Conservation (phyloP, 2,113 vertebrate genomes). For the Balaenoptera acutorostrata region DNA sequence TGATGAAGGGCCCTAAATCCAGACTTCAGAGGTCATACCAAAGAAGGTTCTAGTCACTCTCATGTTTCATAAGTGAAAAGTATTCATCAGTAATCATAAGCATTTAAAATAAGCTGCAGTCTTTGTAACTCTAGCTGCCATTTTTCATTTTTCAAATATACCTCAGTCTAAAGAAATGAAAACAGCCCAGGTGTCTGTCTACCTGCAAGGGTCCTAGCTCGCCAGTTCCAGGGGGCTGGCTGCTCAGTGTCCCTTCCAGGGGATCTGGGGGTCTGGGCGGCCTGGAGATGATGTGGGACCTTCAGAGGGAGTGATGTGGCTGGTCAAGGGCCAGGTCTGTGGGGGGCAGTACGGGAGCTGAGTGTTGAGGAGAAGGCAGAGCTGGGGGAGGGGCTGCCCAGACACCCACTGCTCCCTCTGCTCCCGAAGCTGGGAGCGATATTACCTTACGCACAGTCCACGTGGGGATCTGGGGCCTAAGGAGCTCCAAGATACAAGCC, state of each 20-base stretch:
- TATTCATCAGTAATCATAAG: neutral
- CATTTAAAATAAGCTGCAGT: neutral
- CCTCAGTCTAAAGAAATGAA: neutral
- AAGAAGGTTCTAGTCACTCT: neutral
- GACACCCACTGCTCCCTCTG: neutral
- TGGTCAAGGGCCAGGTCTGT: neutral
- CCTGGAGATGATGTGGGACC: neutral
- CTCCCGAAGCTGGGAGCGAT: neutral
- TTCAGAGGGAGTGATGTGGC: neutral
- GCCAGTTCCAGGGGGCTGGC: neutral
- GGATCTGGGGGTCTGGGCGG: neutral
- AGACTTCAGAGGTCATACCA: neutral
- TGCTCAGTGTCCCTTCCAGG: neutral
- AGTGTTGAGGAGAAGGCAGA: neutral
- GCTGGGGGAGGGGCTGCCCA: neutral
- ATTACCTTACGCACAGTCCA: neutral
- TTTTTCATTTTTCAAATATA: neutral
- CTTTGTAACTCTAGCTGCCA: neutral
- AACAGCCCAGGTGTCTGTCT: neutral
- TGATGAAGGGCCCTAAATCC: neutral
- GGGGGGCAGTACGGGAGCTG: fast-evolving
- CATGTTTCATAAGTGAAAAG: neutral
- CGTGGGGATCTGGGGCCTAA: neutral
- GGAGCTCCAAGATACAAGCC: neutral
- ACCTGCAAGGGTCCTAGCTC: neutral